Evolutionary conservation across 1,140 invertebrate genomes (phyloP).

Genomic region (Leptinotarsa lineolata): DNA sequence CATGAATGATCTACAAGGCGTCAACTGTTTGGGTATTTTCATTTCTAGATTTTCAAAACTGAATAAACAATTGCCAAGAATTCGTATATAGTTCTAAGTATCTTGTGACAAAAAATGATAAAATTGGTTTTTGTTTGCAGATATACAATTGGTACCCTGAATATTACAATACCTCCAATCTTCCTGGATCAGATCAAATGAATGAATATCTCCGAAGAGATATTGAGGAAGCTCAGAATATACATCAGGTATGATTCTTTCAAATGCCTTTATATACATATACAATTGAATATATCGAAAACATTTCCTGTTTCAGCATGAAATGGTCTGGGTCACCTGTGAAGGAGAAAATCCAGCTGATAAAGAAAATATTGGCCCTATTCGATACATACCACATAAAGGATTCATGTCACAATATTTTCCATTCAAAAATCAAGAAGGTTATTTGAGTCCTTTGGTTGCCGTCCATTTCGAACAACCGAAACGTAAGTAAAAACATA

Average conservation of each 20-base stretch:
- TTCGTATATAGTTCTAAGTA: too few species aligned
- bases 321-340: conserved; percentile 85
- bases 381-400: conserved; percentile 77
- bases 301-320: conserved; percentile 58
- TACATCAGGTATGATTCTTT: neutral
- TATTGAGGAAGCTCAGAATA: conserved; percentile 59
- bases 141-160: conserved; percentile 81
- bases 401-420: conserved; percentile 80
- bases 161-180: conserved; percentile 73
- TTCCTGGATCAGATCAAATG: conserved; percentile 70
- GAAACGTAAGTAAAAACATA: conserved; percentile 67
- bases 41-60: too few species aligned
- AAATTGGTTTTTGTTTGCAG: conserved; percentile 56
- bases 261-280: neutral
- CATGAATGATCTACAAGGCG: too few species aligned
- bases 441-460: conserved; percentile 86
- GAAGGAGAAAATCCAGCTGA: conserved; percentile 90
- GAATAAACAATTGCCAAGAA: too few species aligned
- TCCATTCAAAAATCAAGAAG: conserved; percentile 78
- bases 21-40: too few species aligned
- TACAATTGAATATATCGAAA: too few species aligned
- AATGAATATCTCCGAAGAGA: conserved; percentile 74
- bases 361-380: conserved; percentile 84
- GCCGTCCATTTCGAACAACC: conserved; percentile 85
- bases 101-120: neutral